Evolutionary conservation across 2,113 vertebrate genomes (phyloP).

Genomic region (Junco hyemalis): DNA sequence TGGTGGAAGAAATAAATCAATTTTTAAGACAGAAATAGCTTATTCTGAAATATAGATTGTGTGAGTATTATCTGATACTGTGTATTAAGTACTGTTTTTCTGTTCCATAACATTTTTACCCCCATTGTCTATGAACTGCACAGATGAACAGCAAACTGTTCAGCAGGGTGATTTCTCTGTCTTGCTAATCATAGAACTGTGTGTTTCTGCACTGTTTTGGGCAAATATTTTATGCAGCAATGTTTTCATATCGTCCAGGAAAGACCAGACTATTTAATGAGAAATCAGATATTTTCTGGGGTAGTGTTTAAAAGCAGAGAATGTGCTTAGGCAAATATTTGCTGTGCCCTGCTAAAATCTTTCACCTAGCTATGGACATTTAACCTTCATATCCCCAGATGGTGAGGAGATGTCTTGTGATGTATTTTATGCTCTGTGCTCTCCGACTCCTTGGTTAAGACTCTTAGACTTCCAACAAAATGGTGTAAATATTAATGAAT

Average conservation of each 20-base stretch:
- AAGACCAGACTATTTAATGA: neutral
- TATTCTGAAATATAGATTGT: neutral
- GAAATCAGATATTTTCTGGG: neutral
- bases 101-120: neutral
- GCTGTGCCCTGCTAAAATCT: neutral
- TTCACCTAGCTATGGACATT: neutral
- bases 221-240: neutral
- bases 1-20: neutral
- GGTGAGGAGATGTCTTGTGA: neutral
- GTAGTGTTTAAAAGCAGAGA: neutral
- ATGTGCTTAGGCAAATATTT: neutral
- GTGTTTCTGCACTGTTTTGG: neutral
- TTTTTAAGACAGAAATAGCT: neutral
- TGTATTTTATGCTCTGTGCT: neutral
- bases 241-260: neutral
- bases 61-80: neutral
- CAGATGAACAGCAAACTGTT: neutral
- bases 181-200: neutral
- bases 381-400: neutral
- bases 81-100: neutral
- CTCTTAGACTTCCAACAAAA: neutral
- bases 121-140: neutral
- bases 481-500: neutral
- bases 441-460: neutral
- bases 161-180: neutral